A percentile compares a stretch with the other conserved stretches of the same genome.
Conservation (phyloP, 2,113 vertebrate species). For the Hucho hucho region DNA sequence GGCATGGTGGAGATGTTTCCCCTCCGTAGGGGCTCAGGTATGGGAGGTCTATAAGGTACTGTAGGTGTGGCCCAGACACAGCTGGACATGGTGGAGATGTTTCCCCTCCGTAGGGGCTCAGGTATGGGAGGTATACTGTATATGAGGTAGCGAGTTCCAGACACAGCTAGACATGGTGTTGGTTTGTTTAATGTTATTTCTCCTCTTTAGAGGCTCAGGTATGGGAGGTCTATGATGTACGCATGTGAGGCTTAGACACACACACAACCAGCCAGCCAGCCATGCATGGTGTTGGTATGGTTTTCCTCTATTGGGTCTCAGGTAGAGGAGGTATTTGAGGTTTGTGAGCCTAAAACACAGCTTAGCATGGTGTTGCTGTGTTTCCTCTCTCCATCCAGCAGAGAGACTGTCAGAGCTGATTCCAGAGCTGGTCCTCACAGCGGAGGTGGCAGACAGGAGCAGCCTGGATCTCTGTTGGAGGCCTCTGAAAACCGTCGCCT, state of each 20-base stretch:
- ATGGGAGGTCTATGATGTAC: no score
- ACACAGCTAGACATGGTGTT: neutral
- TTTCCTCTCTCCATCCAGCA: conserved; percentile 6
- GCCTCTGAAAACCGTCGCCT: conserved; percentile 11
- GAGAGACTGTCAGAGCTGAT: conserved; percentile 6
- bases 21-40: no score
- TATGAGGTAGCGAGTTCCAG: neutral
- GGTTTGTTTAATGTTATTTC: no score
- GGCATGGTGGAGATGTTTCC: no score
- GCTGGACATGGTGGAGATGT: no score
- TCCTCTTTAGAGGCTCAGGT: no score
- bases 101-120: no score
- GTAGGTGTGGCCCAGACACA: neutral
- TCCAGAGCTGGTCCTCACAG: neutral
- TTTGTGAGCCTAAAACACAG: conserved; percentile 49
- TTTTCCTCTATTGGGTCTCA: neutral
- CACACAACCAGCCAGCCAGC: no score
- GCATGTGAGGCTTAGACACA: no score
- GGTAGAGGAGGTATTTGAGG: neutral
- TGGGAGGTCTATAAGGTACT: no score
- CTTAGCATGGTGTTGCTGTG: conserved; percentile 42
- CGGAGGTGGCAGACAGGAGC: neutral
- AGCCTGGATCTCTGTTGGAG: conserved; percentile 11
- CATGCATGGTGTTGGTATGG: neutral
- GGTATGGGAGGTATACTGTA: no score